Percentiles rank a stretch among this genome's conserved stretches.
These are phyloP conservation scores for Babylonia areolata DNA, from an alignment of 1,140 invertebrate genomes.

Conservation along the genomic window DNA sequence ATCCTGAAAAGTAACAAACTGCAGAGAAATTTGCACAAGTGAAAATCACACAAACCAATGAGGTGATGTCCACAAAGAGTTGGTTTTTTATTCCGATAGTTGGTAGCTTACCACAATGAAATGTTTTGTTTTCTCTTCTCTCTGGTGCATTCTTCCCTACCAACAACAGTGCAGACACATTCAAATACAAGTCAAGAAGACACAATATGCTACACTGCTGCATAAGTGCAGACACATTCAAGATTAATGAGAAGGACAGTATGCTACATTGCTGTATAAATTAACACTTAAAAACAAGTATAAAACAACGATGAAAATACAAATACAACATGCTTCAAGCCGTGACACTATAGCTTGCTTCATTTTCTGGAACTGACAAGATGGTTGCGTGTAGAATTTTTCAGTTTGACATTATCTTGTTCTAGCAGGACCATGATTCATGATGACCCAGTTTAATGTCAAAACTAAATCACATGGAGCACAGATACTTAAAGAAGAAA, in stretches of 20 bases:
- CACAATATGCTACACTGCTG: background rate
- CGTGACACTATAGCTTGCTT: background rate
- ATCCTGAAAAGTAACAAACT: too few species aligned
- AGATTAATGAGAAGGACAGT: background rate
- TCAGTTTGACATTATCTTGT: too few species aligned
- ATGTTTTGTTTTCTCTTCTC: background rate
- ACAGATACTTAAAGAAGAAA: background rate
- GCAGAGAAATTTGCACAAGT: too few species aligned
- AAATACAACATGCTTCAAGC: background rate
- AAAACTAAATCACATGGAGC: background rate
- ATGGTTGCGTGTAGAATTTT: too few species aligned
- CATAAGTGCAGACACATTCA: constrained; percentile 1
- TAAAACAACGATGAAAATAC: background rate
- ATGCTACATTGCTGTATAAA: background rate
- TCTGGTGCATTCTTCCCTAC: background rate
- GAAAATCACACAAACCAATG: background rate
- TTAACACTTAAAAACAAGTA: constrained; percentile 1
- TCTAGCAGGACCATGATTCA: too few species aligned
- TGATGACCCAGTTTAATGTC: too few species aligned
- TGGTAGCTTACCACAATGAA: background rate
- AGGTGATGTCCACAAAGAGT: background rate
- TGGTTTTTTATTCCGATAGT: background rate
- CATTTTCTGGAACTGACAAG: background rate
- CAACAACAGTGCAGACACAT: constrained; percentile 11
- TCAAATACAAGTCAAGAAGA: background rate